Base-by-base conservation (phyloP, 2,797 vertebrate species). In the Semaprochilodus insignis region DNA sequence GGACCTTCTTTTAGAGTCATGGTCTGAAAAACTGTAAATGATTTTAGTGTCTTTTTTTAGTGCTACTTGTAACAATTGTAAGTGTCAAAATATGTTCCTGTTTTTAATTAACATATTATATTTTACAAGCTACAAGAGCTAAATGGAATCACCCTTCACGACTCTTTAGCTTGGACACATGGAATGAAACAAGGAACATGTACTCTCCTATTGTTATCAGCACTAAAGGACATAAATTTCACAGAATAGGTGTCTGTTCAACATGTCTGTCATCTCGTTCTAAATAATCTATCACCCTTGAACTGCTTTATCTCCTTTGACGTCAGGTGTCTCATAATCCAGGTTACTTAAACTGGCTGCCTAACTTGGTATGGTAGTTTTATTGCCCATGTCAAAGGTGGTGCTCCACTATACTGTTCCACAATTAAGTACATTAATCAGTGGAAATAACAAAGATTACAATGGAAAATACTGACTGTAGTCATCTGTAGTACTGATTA, bases 271-370 rank as follows among this genome's bases (percentile, higher is more conserved):
- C 48, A 70, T 31, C 31, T 52, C 77, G 71, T 70, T 78, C 67
- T 27, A 14, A 76, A 88, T 89, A 83, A 89, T 81, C 51, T 77
- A 55, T 74, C 86, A 89, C 80, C 90, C 84, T 90, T 91, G 89
- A 90, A 86, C 86, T 83, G 31, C 60, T 13, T 72, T 88, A 77
- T 75, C 60, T 71, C 34, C 55, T 79, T 63, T 90, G 81, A 88
- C 70, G 57, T 90, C 86, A 91, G 36, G 5, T 7, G 67, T 48
- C 23, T 40, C 81, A 78, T 77, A 25, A 81, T 84, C 1, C 60
- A 74, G 77, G 36, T 78, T 77, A 57, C 36, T 67, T 79, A 36
- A 51, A 44, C 25, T 65, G 52, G 80, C 17, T 60, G n/a, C 57
- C 19, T 40, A 67, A 55, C 70, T 70, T n/a, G 25, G n/a, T 17